Evolutionary conservation across 1,140 invertebrate genomes (phyloP).

Genomic region (Aradophagus sp.): DNA sequence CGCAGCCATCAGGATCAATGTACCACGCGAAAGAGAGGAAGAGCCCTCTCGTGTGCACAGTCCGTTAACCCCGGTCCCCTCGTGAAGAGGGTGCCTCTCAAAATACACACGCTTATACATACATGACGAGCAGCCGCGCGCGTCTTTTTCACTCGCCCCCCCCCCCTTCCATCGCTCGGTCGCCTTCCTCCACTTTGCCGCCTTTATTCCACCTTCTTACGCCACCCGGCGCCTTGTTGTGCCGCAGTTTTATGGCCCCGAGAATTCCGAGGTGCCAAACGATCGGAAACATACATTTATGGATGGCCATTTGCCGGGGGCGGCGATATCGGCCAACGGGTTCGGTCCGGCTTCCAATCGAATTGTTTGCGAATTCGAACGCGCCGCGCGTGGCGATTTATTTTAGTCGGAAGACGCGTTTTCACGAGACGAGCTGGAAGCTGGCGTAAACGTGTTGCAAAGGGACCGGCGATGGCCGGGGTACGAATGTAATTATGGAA

Average conservation of each 20-base stretch:
- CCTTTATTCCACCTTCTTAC: conserved; percentile 2
- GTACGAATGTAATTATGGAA: conserved; percentile 17
- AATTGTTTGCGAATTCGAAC: too few relatives aligned
- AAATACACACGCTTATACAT: conserved; percentile 54
- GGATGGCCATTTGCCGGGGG: conserved; percentile 20
- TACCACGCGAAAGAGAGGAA: conserved; percentile 51
- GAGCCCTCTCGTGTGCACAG: conserved; percentile 56
- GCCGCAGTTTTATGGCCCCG: conserved; percentile 7
- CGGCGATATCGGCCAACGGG: conserved; percentile 14
- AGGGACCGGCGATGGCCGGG: conserved; percentile 5
- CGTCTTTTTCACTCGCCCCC: conserved; percentile 24
- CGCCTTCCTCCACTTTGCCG: conserved; percentile 10
- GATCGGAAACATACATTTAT: conserved; percentile 53
- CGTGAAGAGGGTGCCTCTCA: conserved; percentile 47
- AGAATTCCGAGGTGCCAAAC: conserved; percentile 40
- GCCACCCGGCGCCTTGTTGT: neutral
- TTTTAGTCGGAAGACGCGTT: too few relatives aligned
- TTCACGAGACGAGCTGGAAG: conserved; percentile 24
- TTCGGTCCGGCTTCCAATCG: too few relatives aligned
- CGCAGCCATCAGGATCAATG: conserved; percentile 57
- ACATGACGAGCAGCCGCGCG: conserved; percentile 22
- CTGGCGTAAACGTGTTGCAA: conserved; percentile 4
- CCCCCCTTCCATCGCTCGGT: conserved; percentile 13
- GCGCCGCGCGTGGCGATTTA: too few relatives aligned
- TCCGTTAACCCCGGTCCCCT: conserved; percentile 62